Evolutionary conservation across 2,888 invertebrate genomes (phyloP).

Genomic region (Frankliniella intonsa): DNA sequence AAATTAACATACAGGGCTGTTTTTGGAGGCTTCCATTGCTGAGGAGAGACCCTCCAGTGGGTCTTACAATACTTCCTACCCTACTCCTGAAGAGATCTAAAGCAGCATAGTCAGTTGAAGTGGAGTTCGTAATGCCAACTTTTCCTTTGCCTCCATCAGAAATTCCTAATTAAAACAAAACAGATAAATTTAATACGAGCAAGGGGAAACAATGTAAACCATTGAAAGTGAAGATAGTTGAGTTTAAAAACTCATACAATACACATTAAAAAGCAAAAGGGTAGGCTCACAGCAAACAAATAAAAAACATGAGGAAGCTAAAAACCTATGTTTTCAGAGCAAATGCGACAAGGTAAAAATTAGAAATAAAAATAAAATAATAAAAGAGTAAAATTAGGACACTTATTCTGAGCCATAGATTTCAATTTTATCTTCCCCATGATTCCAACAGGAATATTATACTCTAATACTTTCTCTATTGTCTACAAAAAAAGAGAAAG

Average conservation of each 20-base stretch:
- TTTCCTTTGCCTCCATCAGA: slow-evolving; percentile 45
- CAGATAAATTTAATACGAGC: neutral
- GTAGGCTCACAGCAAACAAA: neutral
- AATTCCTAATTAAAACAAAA: neutral
- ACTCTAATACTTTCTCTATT: too few species aligned
- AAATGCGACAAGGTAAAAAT: neutral
- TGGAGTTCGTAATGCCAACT: neutral
- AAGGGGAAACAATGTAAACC: neutral
- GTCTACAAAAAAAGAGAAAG: neutral
- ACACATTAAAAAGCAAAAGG: neutral
- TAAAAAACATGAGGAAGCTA: too few species aligned
- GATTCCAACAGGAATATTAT: too few species aligned
- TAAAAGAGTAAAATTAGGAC: neutral
- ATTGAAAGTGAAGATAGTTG: neutral
- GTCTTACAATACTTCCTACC: slow-evolving; percentile 61
- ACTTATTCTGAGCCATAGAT: too few species aligned
- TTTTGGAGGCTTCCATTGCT: slow-evolving; percentile 39
- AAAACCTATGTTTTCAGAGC: neutral
- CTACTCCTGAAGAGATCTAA: slow-evolving; percentile 57
- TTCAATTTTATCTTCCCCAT: too few species aligned
- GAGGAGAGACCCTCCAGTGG: slow-evolving; percentile 45
- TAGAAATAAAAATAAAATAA: neutral
- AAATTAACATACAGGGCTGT: slow-evolving; percentile 40
- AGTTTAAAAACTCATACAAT: slow-evolving; percentile 24
- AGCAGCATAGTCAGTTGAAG: slow-evolving; percentile 47